Evolutionary conservation across 2,797 vertebrate genomes (phyloP), one percentile per base, ranked within the genome.

Genomic region (Poeciliopsis gracilis): DNA sequence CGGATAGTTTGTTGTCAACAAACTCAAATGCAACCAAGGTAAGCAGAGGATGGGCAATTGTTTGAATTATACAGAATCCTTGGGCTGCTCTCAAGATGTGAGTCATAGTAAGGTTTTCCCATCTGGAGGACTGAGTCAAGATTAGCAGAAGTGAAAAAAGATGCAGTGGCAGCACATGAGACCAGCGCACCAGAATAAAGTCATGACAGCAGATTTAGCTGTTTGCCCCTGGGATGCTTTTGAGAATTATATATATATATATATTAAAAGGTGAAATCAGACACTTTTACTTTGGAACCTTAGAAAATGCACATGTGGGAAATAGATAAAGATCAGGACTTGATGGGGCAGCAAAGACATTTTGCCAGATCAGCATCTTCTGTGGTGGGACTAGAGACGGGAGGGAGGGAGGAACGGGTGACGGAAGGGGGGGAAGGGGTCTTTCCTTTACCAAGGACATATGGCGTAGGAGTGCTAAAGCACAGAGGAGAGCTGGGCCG

Each of bases 331-430:
- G 75, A 80, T 76, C 80, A 72, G 67, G 81, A 77, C 43, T 53
- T 76, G 77, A 85, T 76, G 72, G 79, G 47, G 79, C 82, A 86
- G 81, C 12, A 76, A 83, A 38, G 45, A 82, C 79, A 87, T 92
- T 92, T 80, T 93, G 92, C 89, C 76, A 33, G 82, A 84, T 95
- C 94, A 94, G 90, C 91, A 93, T 92, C 90, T 94, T 93, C 80
- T 6, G 16, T 5, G 23, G 11, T 82, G 83, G 81, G 79, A 79
- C 63, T 84, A 81, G 76, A n/a, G n/a, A 67, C 18, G 51, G 67
- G 69, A 16, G 15, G 6, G 28, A 61, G 59, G 57, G 15, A 1
- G 59, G 3, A 18, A 61, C 0, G 30, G 2, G 2, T 57, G 41
- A 5, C 1, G 38, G 25, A n/a, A 20, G n/a, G 28, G 38, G 38